Percentiles rank a stretch among this genome's conserved stretches.
phyloP scores from a whole-genome alignment of 2,113 vertebrate genomes.

The Mirza zaza region DNA sequence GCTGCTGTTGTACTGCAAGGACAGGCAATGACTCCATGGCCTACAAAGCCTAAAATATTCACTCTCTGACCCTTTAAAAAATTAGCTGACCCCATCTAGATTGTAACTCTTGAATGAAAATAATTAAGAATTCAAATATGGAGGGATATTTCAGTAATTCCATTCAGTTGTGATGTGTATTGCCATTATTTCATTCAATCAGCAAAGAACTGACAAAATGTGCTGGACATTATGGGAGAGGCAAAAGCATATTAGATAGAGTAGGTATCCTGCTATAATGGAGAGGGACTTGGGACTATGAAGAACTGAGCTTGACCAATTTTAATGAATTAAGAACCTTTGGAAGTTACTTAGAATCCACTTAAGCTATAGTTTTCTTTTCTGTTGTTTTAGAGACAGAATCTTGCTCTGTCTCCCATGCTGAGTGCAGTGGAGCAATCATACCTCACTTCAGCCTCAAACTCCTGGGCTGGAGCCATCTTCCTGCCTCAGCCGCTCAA shows the following conservation, averaged over 20 bases:
- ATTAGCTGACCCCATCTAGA: not conserved
- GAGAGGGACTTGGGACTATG: not conserved
- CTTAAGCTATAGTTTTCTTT: not conserved
- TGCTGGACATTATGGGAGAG: not conserved
- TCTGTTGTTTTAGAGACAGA: no score
- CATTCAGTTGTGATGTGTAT: not conserved
- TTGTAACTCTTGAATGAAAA: not conserved
- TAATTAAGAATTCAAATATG: not conserved
- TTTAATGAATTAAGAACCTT: not conserved
- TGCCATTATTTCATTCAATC: not conserved
- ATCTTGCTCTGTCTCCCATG: no score
- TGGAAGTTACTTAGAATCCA: not conserved
- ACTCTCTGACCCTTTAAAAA: not conserved
- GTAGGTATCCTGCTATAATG: not conserved
- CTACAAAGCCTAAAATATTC: not conserved
- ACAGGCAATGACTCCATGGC: not conserved
- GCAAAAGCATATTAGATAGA: not conserved
- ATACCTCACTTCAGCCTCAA: no score
- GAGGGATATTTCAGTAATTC: not conserved
- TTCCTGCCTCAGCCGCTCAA: no score
- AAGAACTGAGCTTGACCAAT: not conserved
- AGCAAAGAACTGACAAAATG: not conserved
- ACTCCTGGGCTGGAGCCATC: no score
- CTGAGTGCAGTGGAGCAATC: no score
- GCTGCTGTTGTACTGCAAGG: not conserved